These are phyloP conservation scores for Neodon shergylaensis DNA, from an alignment of 2,113 vertebrate genomes.

Conservation along the genomic window DNA sequence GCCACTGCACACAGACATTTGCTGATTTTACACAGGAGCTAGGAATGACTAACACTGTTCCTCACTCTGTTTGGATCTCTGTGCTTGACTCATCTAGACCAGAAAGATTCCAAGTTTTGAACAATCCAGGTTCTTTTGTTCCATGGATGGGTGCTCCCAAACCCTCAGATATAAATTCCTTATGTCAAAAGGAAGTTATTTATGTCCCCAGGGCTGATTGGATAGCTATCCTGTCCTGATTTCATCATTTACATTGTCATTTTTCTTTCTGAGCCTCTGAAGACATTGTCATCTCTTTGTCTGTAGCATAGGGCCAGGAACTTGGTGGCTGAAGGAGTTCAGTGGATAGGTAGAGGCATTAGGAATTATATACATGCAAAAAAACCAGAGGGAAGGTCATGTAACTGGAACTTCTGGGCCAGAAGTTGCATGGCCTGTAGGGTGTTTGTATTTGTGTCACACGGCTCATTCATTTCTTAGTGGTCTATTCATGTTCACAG, in stretches of 20 bases:
- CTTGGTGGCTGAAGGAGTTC: neutral
- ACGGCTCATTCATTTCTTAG: neutral
- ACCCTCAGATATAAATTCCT: neutral
- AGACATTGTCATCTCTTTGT: neutral
- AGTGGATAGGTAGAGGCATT: too few species aligned
- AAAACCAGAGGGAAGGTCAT: neutral
- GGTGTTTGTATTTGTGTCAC: neutral
- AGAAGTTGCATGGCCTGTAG: neutral
- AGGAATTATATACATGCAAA: neutral
- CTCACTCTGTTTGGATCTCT: neutral
- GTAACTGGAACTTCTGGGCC: neutral
- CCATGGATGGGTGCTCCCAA: neutral
- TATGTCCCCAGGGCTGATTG: too few species aligned
- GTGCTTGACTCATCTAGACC: neutral
- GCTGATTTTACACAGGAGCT: neutral
- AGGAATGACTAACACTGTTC: neutral
- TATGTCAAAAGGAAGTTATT: neutral
- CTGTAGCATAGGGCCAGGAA: neutral
- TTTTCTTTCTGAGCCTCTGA: neutral
- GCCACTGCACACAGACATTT: neutral
- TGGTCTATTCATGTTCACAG: neutral
- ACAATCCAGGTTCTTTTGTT: neutral
- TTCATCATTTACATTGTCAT: neutral
- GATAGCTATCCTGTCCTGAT: neutral
- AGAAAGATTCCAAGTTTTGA: neutral